phyloP scores from a whole-genome alignment of 2,113 vertebrate species.

The Sinosuthora webbiana region DNA sequence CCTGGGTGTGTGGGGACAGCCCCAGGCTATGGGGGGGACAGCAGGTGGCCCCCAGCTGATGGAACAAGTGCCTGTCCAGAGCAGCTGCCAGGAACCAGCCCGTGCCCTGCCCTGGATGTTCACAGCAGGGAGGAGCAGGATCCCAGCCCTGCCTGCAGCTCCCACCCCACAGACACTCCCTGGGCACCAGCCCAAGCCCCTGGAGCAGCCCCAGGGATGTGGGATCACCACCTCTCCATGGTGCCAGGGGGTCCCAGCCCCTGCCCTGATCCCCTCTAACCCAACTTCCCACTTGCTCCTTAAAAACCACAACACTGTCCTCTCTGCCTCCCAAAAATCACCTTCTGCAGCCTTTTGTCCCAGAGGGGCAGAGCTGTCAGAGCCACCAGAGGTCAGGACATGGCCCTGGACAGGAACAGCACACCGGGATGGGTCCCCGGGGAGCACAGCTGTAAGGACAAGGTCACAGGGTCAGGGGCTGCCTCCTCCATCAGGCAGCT shows the following conservation, averaged over 20 bases:
- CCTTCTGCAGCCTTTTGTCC: too few species aligned
- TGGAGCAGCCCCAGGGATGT: accelerated
- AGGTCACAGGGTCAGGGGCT: neutral
- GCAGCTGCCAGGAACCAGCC: neutral
- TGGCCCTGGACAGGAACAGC: accelerated
- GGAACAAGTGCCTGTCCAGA: neutral
- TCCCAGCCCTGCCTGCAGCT: neutral
- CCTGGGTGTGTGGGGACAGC: too few species aligned
- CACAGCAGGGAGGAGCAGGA: neutral
- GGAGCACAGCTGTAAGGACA: neutral
- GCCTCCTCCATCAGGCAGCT: neutral
- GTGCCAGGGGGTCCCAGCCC: accelerated
- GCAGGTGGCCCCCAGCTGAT: neutral
- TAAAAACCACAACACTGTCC: neutral
- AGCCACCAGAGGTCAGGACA: accelerated
- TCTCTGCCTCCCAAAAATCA: neutral
- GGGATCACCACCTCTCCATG: neutral
- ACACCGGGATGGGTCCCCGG: accelerated
- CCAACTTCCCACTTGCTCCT: neutral
- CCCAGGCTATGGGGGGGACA: too few species aligned
- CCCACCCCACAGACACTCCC: accelerated
- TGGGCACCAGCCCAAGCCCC: accelerated
- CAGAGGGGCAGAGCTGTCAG: neutral
- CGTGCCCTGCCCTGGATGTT: neutral
- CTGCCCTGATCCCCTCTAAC: neutral